Evolutionary conservation across 2,797 vertebrate genomes (phyloP).

Genomic region (Microctenopoma lineatum): DNA sequence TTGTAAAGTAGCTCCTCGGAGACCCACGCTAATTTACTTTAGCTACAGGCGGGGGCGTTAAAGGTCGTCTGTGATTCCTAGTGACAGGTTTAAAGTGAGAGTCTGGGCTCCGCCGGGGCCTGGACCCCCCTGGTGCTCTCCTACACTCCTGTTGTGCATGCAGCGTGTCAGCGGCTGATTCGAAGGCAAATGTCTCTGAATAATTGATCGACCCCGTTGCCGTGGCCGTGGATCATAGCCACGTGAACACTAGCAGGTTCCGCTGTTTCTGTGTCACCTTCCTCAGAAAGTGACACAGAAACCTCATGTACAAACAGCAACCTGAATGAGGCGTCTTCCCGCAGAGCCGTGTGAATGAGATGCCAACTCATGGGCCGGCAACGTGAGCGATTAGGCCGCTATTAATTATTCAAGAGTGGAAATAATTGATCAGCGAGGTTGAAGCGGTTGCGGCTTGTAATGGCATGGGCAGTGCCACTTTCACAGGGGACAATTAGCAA

Average conservation of each 20-base stretch:
- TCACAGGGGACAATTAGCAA: conserved; percentile 79
- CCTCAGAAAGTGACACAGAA: conserved; percentile 22
- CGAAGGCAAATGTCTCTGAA: conserved; percentile 75
- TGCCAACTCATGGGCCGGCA: conserved; percentile 26
- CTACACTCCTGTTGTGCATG: conserved; percentile 58
- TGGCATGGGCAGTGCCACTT: conserved; percentile 67
- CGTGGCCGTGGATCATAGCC: conserved; percentile 42
- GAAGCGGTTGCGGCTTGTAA: conserved; percentile 65
- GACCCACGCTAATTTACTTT: conserved; percentile 73
- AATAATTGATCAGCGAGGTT: conserved; percentile 80
- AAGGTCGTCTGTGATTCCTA: conserved; percentile 79
- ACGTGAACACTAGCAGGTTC: conserved; percentile 13
- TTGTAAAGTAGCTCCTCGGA: conserved; percentile 60
- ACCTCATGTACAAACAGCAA: conserved; percentile 9
- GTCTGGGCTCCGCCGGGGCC: conserved; percentile 70
- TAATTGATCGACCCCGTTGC: conserved; percentile 77
- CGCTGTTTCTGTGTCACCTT: conserved; percentile 14
- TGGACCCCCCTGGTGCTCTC: conserved; percentile 65
- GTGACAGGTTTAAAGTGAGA: conserved; percentile 82
- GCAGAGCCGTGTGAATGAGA: conserved; percentile 32
- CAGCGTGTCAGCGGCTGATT: conserved; percentile 70
- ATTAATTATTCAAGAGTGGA: conserved; percentile 74
- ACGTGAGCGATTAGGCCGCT: conserved; percentile 59
- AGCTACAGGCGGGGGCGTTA: conserved; percentile 53
- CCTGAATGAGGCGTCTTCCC: conserved; percentile 20